These are phyloP conservation scores for Axis porcinus DNA, from an alignment of 2,113 vertebrate species.

Conservation along the genomic window DNA sequence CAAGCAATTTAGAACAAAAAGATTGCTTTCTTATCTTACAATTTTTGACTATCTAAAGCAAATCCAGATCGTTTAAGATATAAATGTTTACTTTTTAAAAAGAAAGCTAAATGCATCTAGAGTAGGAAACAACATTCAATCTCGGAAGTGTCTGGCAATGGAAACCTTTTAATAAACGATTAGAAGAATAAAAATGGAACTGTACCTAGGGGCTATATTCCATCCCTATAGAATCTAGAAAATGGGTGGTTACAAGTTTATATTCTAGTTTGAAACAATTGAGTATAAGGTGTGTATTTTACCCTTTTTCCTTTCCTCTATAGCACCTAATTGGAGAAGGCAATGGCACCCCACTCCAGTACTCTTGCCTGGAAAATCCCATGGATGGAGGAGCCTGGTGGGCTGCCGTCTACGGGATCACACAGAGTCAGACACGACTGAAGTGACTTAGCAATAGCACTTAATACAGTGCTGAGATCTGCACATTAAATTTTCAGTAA, in stretches of 20 bases:
- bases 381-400: no score
- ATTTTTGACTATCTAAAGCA: background rate
- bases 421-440: no score
- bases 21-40: background rate
- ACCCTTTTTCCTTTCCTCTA: background rate
- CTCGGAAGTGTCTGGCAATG: background rate
- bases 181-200: background rate
- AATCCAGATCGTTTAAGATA: background rate
- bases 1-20: background rate
- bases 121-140: background rate
- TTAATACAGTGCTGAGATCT: background rate
- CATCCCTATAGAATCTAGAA: background rate
- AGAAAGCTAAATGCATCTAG: background rate
- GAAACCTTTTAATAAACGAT: background rate
- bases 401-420: no score
- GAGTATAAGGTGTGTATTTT: background rate
- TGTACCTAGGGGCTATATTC: background rate
- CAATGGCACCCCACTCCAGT: no score
- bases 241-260: background rate
- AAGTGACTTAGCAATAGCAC: background rate
- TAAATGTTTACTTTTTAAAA: background rate
- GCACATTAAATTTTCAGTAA: background rate
- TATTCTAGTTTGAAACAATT: background rate
- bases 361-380: no score
- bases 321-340: background rate